Evolutionary conservation across 1,140 invertebrate species (phyloP).

Genomic region (Calosoma granatense): DNA sequence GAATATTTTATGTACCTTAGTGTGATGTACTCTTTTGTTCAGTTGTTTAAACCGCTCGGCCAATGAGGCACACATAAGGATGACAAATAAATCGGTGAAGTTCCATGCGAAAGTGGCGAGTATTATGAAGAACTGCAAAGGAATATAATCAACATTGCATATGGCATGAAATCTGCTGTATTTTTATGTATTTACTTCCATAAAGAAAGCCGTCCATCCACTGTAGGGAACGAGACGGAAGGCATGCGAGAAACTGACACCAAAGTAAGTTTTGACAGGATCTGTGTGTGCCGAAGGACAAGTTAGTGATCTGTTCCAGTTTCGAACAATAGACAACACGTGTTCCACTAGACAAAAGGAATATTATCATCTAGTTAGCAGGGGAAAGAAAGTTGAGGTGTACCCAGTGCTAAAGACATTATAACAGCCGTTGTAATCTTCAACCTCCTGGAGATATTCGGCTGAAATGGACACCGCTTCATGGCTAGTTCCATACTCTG

Average conservation of each 20-base stretch:
- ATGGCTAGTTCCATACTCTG: slow-evolving; percentile 22
- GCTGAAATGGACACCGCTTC: slow-evolving; percentile 17
- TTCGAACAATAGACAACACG: slow-evolving; percentile 22
- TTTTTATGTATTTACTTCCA: slow-evolving; percentile 18
- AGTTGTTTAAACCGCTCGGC: slow-evolving; percentile 46
- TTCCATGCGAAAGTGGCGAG: slow-evolving; percentile 58
- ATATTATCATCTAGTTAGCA: too few species aligned
- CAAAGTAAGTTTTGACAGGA: slow-evolving; percentile 21
- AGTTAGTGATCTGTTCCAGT: slow-evolving; percentile 12
- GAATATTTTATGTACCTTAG: slow-evolving; percentile 30
- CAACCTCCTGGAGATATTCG: slow-evolving; percentile 19
- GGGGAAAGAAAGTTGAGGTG: slow-evolving; percentile 11
- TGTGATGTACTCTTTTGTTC: slow-evolving; percentile 40
- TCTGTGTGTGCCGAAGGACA: slow-evolving; percentile 18
- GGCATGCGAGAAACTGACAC: slow-evolving; percentile 21
- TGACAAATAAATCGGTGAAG: slow-evolving; percentile 54
- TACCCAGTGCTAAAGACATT: slow-evolving; percentile 23
- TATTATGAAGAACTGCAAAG: slow-evolving; percentile 40
- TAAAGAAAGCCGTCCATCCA: slow-evolving; percentile 19
- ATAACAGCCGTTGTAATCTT: slow-evolving; percentile 18
- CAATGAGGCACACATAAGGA: slow-evolving; percentile 46
- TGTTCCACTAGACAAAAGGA: slow-evolving; percentile 24
- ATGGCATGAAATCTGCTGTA: background rate
- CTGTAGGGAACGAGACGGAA: slow-evolving; percentile 21
- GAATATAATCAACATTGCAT: slow-evolving; percentile 13